A percentile compares a stretch with the other conserved stretches of the same genome.
These are phyloP conservation scores for Pluvianellus socialis DNA, from an alignment of 2,113 vertebrate species.

Conservation along the genomic window DNA sequence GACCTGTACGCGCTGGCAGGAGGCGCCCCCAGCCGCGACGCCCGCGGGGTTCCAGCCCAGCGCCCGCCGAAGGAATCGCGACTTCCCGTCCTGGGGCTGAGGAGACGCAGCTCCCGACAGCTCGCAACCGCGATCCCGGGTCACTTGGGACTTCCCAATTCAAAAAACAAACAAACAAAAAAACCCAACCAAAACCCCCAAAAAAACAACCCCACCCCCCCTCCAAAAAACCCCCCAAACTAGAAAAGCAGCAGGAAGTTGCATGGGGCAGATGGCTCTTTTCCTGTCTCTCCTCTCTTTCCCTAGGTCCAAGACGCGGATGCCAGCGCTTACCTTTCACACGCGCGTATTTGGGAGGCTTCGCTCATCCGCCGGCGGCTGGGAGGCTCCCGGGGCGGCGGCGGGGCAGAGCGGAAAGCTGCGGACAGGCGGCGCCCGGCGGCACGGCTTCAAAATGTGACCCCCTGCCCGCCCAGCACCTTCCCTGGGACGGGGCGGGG, in stretches of 20 bases:
- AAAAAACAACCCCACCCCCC: too few relatives aligned
- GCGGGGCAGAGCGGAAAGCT: background rate
- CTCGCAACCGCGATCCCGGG: background rate
- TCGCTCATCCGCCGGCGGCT: accelerated
- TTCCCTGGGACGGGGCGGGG: background rate
- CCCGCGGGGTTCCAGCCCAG: too few relatives aligned
- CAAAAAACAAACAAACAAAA: background rate
- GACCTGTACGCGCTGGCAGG: background rate
- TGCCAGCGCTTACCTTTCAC: conserved; percentile 37
- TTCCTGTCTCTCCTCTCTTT: background rate
- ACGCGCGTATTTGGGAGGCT: background rate
- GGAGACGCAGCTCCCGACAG: background rate
- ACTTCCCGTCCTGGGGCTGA: background rate
- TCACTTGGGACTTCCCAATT: background rate
- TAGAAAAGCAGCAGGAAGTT: background rate
- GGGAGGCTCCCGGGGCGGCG: background rate
- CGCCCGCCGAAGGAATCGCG: too few relatives aligned
- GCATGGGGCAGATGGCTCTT: background rate
- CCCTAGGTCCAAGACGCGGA: background rate
- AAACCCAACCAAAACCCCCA: too few relatives aligned
- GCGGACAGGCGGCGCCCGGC: background rate
- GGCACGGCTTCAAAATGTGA: background rate
- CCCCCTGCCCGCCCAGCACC: background rate
- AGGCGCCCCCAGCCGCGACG: background rate
- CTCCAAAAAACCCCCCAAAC: too few relatives aligned